These are phyloP conservation scores for Ornithoptera priamus DNA, from an alignment of 2,888 invertebrate genomes.

Conservation along the genomic window DNA sequence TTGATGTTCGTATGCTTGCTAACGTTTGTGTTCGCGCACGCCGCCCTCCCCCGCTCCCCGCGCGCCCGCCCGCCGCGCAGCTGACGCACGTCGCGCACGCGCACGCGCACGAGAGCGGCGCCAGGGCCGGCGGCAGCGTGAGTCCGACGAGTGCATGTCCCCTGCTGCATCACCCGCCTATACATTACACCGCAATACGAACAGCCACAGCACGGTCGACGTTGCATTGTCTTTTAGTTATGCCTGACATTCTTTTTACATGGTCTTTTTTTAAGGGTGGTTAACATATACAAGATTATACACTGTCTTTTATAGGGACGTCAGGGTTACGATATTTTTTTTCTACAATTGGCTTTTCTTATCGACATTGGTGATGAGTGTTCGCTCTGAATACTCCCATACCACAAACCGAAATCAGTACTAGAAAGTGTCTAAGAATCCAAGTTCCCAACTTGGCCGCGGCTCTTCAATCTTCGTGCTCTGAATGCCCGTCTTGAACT, in stretches of 20 bases:
- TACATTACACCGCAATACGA: conserved; percentile 6
- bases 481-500: too few species aligned
- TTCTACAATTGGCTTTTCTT: too few species aligned
- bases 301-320: background rate
- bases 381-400: too few species aligned
- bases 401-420: too few species aligned
- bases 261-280: background rate
- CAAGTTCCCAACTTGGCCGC: too few species aligned
- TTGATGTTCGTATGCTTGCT: conserved; percentile 61
- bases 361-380: too few species aligned
- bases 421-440: too few species aligned
- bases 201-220: conserved; percentile 16
- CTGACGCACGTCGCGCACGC: conserved; percentile 83
- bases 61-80: conserved; percentile 65
- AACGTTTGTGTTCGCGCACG: conserved; percentile 64
- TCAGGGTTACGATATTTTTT: too few species aligned
- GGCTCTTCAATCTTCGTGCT: too few species aligned
- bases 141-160: conserved; percentile 66
- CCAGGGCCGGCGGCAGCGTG: conserved; percentile 84
- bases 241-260: background rate
- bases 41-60: conserved; percentile 46
- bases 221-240: conserved; percentile 5
- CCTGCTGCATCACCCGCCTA: conserved; percentile 38
- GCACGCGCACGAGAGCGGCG: conserved; percentile 86
- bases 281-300: background rate